Evolutionary conservation across 2,888 invertebrate species (phyloP), one percentile per base, ranked within the genome.

Genomic region (Acanthacorydalis orientalis): DNA sequence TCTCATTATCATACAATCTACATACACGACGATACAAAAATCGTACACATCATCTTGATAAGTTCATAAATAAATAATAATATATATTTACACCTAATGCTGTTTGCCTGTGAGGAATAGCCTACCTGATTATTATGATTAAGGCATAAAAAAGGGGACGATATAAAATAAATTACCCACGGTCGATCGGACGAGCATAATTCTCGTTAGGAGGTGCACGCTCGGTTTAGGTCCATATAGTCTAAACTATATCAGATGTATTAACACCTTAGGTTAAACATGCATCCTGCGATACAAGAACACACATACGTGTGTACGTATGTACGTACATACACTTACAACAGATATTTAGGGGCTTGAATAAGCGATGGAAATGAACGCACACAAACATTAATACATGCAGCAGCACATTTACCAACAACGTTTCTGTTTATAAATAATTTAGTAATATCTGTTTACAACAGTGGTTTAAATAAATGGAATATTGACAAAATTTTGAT

Each of bases 41-140:
- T 14, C 37, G n/a, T 12, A 14, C 37, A 37, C 23, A 23, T 23
- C 23, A 23, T 23, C 23, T 43, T 35, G 34, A 44, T 34, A 44
- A 34, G 35, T 44, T 44, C 44, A 44, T 44, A 44, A 44, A 44
- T 44, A 44, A 44, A 44, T 44, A 46, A 46, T 46, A 46, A 46
- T 32, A 46, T 46, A 32, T 46, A 46, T 46, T 46, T 46, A 39
- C 46, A 46, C 46, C 46, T 46, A 46, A 46, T 46, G 42, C 42
- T 12, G 23, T 31, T 42, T 23, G 31, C 42, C 42, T 42, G 11
- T 10, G 31, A 23, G 23, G 42, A 15, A 12, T 16, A 16, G 16
- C 16, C 23, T 31, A 42, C 42, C 11, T 42, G 42, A 42, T 42
- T 42, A 42, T 42, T 42, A 31, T 42, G 42, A 42, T 42, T 23